Evolutionary conservation across 2,888 invertebrate genomes (phyloP).

Genomic region (Cecidostiba fungosa): DNA sequence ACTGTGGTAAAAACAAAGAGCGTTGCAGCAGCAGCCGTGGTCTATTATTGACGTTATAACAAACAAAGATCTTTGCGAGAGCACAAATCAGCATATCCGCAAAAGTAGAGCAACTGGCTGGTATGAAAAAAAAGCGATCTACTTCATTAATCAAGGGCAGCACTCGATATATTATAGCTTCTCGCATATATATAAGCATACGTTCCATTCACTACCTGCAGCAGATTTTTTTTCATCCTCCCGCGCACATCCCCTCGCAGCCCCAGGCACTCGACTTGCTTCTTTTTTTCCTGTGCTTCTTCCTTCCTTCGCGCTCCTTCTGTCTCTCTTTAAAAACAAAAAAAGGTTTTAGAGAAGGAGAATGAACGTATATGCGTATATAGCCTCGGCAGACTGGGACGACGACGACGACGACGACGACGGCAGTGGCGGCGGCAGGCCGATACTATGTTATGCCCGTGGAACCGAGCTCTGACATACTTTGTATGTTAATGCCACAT

Average conservation of each 20-base stretch:
- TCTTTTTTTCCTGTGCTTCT: background rate
- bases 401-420: background rate
- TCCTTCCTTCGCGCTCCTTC: background rate
- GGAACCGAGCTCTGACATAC: conserved; percentile 78
- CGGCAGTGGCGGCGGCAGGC: conserved; percentile 43
- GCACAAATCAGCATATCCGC: too few species aligned
- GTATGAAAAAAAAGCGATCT: too few species aligned
- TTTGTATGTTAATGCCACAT: conserved; percentile 80
- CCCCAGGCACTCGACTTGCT: conserved; percentile 56
- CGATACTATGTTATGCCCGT: conserved; percentile 79
- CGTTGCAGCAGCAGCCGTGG: too few species aligned
- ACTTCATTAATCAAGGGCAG: background rate
- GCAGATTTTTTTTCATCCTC: background rate
- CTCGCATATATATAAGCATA: background rate
- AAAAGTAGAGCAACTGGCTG: too few species aligned
- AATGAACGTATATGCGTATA: background rate
- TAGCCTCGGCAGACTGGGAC: background rate
- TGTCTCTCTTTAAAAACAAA: background rate
- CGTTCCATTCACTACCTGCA: conserved; percentile 1
- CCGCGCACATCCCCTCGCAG: background rate
- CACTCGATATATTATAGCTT: background rate
- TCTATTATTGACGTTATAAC: too few species aligned
- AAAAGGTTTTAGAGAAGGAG: background rate
- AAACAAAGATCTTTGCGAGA: too few species aligned
- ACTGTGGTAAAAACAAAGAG: too few species aligned